Conservation (phyloP, 2,888 invertebrate genomes). For the Maniola hyperantus region DNA sequence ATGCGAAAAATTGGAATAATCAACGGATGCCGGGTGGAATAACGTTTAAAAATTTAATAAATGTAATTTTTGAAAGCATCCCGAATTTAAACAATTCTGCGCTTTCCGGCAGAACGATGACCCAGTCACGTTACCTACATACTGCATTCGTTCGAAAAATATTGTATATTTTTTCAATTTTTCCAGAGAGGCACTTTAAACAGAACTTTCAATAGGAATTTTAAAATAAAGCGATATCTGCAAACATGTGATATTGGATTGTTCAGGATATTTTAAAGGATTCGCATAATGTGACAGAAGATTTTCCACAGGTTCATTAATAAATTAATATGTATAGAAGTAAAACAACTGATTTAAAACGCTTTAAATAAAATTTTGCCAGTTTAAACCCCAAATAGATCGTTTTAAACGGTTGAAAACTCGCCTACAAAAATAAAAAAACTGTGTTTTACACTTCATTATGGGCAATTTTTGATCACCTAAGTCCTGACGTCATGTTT, state of each 20-base stretch:
- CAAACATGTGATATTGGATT: background rate
- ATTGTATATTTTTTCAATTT: constrained; percentile 34
- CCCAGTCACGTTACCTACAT: constrained; percentile 43
- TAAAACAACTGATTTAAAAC: no score
- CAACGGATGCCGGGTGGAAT: constrained; percentile 61
- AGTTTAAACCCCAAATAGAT: no score
- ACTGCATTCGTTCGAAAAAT: constrained; percentile 27
- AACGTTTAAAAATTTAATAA: constrained; percentile 61
- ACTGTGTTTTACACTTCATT: no score
- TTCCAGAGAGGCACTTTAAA: constrained; percentile 22
- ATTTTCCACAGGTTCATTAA: no score
- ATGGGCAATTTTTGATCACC: no score
- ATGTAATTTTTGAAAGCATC: constrained; percentile 62
- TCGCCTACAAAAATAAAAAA: no score
- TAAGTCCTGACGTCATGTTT: no score
- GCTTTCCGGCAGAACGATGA: constrained; percentile 44
- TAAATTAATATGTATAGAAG: no score
- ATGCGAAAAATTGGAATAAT: constrained; percentile 76
- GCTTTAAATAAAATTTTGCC: no score
- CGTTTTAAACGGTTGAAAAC: no score
- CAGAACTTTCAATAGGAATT: constrained; percentile 29
- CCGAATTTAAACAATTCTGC: constrained; percentile 48
- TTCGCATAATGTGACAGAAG: no score
- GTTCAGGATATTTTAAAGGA: background rate
- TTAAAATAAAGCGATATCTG: constrained; percentile 9